These are phyloP conservation scores for Syritta pipiens DNA, from an alignment of 2,888 invertebrate genomes.

Conservation along the genomic window DNA sequence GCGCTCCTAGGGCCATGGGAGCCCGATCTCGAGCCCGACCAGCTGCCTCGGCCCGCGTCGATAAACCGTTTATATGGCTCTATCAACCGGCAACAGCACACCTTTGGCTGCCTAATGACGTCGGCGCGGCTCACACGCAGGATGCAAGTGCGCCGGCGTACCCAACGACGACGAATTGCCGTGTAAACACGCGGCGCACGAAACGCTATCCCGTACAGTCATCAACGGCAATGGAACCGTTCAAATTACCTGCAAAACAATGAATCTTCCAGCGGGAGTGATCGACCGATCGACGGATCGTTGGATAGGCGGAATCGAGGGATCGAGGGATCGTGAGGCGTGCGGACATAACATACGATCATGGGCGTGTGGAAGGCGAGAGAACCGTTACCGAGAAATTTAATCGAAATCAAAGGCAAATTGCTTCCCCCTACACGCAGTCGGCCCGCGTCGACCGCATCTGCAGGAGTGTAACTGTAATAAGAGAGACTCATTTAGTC, in stretches of 20 bases:
- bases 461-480: background rate
- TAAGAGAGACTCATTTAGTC: slow-evolving; percentile 46
- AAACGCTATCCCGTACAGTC: slow-evolving; percentile 26
- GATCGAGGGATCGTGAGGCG: background rate
- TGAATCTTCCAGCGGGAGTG: slow-evolving; percentile 42
- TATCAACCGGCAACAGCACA: slow-evolving; percentile 34
- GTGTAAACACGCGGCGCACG: slow-evolving; percentile 40
- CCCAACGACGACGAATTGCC: background rate
- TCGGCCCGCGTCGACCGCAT: too few species aligned
- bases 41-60: too few species aligned
- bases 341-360: slow-evolving; percentile 46
- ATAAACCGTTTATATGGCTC: slow-evolving; percentile 59
- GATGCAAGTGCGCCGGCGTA: slow-evolving; percentile 26
- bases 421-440: slow-evolving; percentile 45
- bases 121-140: slow-evolving; percentile 24
- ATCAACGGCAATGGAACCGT: slow-evolving; percentile 35
- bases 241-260: slow-evolving; percentile 61
- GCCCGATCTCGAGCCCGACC: slow-evolving; percentile 5
- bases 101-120: slow-evolving; percentile 14
- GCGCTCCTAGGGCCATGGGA: slow-evolving; percentile 46
- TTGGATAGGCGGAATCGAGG: too few species aligned
- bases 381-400: slow-evolving; percentile 63
- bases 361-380: slow-evolving; percentile 62
- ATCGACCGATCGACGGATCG: slow-evolving; percentile 58
- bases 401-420: slow-evolving; percentile 62